Percentiles rank a stretch among this genome's conserved stretches.
These are phyloP conservation scores for Andrena chrysosceles DNA, from an alignment of 2,888 invertebrate species.

Conservation along the genomic window DNA sequence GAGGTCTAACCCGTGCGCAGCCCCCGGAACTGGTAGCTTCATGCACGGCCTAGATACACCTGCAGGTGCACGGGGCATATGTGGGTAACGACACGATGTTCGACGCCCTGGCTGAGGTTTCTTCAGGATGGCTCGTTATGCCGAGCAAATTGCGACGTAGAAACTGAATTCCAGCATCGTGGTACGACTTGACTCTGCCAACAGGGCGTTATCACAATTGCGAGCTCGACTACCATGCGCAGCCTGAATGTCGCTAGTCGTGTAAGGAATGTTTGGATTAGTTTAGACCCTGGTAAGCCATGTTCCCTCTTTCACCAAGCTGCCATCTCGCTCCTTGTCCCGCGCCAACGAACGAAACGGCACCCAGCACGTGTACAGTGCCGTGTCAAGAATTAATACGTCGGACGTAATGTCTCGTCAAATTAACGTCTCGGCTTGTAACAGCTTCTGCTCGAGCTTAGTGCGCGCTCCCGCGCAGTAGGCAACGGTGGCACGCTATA, in stretches of 20 bases:
- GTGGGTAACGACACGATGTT: conserved; percentile 51
- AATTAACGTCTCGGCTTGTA: conserved; percentile 23
- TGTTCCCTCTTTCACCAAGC: conserved; percentile 26
- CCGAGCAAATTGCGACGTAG: conserved; percentile 56
- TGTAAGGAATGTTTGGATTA: conserved; percentile 73
- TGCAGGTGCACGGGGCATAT: conserved; percentile 34
- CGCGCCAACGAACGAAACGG: conserved; percentile 18
- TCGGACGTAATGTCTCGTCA: conserved; percentile 39
- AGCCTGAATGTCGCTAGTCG: conserved; percentile 17
- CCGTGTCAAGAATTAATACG: conserved; percentile 29
- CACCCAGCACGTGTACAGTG: conserved; percentile 3
- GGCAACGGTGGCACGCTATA: conserved; percentile 25
- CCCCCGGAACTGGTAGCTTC: conserved; percentile 25
- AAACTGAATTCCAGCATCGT: conserved; percentile 58
- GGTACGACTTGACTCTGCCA: conserved; percentile 44
- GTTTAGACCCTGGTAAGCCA: conserved; percentile 61
- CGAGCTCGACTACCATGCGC: conserved; percentile 53
- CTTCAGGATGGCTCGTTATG: conserved; percentile 63
- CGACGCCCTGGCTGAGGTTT: conserved; percentile 42
- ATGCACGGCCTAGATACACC: conserved; percentile 36
- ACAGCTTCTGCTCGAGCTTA: background rate
- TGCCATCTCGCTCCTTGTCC: conserved; percentile 35
- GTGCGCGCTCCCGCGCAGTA: background rate
- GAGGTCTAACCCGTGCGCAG: conserved; percentile 51
- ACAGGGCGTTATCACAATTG: conserved; percentile 72